Evolutionary conservation across 2,888 invertebrate species (phyloP), one percentile per base, ranked within the genome.

Genomic region (Rutpela maculata): DNA sequence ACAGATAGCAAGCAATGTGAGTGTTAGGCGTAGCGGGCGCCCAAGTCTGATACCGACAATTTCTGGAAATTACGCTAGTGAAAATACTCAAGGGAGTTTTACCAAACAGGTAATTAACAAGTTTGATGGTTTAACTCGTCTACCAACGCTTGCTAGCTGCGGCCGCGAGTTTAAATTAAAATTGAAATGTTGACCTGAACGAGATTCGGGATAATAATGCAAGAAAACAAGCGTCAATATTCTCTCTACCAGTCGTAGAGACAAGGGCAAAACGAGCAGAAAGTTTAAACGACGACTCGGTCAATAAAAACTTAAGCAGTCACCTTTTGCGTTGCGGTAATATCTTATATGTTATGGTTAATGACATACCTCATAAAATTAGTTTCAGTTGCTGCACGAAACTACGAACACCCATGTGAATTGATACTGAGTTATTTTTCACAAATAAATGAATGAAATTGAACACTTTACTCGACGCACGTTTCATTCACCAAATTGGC

Each of bases 91-190:
- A 84, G 88, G 88, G 89, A 89, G 87, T 88, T 88, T 88, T 88
- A 88, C 88, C 88, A 88, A 89, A 89, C 89, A 89, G 89, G 89
- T 89, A 89, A 89, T 89, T 89, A 89, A 89, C 89, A 89, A 89
- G 88, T 89, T 89, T 89, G 89, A 89, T 89, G 89, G 88, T 88
- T 89, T 89, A 87, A 86, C 87, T 87, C 87, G 87, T 87, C 87
- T 86, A 78, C 80, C 74, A 72, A 67, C 76, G 76, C 79, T 75
- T 19, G 59, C 19, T 59, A 17, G 78, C 74, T 68, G 77, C 74
- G 74, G 67, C 75, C 66, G 68, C 74, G 80, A 78, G 78, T 82
- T 82, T 83, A 83, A 85, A 85, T 85, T 88, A 88, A 88, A 89
- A 89, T 88, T 88, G 88, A 88, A 88, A 88, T 88, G 88, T 88